These are phyloP conservation scores for Calephelis virginiensis DNA, from an alignment of 1,140 invertebrate species.

Conservation along the genomic window DNA sequence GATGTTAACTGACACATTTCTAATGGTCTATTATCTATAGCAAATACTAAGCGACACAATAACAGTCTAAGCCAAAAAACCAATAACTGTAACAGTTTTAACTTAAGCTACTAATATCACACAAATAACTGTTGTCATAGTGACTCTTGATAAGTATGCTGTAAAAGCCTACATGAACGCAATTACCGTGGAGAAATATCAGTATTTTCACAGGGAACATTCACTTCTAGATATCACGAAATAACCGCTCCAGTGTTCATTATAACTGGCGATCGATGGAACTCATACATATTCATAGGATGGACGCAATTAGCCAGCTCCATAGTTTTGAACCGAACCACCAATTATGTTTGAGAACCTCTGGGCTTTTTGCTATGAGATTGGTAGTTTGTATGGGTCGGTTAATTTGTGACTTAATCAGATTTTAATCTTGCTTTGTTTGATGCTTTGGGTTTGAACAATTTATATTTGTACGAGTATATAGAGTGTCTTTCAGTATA, in stretches of 20 bases:
- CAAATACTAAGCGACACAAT: too few relatives aligned
- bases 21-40: too few relatives aligned
- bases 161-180: not conserved
- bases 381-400: constrained; percentile 29
- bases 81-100: too few relatives aligned
- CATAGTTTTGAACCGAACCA: constrained; percentile 53
- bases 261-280: constrained; percentile 37
- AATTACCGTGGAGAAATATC: constrained; percentile 9
- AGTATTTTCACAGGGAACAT: constrained; percentile 14
- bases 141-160: not conserved
- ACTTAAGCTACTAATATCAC: too few relatives aligned
- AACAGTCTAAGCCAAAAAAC: too few relatives aligned
- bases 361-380: constrained; percentile 44
- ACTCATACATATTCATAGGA: constrained; percentile 55
- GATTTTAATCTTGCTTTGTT: not conserved
- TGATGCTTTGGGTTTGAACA: not conserved
- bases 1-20: too few relatives aligned
- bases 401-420: constrained; percentile 8
- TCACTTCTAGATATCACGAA: constrained; percentile 22
- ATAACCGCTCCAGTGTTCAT: constrained; percentile 27
- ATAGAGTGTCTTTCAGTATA: too few relatives aligned
- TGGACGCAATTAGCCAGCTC: constrained; percentile 51
- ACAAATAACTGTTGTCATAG: not conserved
- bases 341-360: constrained; percentile 55
- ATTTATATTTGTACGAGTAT: too few relatives aligned